Evolutionary conservation across 2,797 vertebrate species (phyloP).

Genomic region (Galago senegalensis): DNA sequence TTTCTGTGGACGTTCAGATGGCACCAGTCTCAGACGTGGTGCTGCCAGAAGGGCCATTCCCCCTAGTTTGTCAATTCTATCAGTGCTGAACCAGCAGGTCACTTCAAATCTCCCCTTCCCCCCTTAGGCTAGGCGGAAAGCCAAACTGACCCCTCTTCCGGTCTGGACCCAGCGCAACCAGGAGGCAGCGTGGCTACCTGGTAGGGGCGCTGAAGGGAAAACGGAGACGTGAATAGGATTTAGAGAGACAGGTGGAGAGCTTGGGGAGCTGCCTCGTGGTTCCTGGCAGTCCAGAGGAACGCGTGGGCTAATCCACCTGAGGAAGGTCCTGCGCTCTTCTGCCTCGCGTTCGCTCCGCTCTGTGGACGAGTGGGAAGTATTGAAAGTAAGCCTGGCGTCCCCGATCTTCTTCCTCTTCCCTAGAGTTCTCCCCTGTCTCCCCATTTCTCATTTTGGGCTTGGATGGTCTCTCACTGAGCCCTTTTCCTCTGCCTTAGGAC

Average conservation of each 20-base stretch:
- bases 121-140: background rate
- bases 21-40: background rate
- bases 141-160: background rate
- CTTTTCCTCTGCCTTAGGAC: conserved; percentile 74
- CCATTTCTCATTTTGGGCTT: background rate
- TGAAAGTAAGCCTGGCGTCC: background rate
- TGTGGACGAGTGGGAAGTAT: background rate
- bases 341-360: background rate
- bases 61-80: conserved; percentile 74
- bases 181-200: background rate
- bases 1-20: background rate
- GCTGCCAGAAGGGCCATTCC: conserved; percentile 29
- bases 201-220: no score
- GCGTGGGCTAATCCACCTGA: background rate
- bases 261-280: background rate
- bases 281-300: background rate
- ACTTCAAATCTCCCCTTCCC: conserved; percentile 34
- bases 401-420: background rate
- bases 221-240: background rate
- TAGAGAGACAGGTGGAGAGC: background rate
- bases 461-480: conserved; percentile 47
- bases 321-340: background rate
- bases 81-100: conserved; percentile 70
- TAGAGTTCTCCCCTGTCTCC: background rate
- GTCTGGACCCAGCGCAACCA: background rate